Percentiles rank a stretch among this genome's conserved stretches.
Conservation (phyloP, 2,888 invertebrate species). For the Chrysodeixis includens region DNA sequence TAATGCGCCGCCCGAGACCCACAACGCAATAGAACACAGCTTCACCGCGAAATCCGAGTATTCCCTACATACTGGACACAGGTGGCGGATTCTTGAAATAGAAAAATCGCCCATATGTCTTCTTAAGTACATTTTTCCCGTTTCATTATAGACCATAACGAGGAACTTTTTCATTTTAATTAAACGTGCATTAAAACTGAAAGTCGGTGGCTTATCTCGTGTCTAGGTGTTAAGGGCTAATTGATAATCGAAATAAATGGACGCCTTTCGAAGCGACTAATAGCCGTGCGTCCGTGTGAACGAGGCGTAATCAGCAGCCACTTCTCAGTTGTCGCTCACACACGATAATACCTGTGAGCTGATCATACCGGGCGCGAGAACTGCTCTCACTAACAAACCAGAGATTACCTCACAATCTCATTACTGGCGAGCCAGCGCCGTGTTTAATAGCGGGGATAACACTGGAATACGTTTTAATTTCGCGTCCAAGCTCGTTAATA, state of each 20-base stretch:
- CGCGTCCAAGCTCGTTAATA: constrained; percentile 63
- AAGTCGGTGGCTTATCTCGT: constrained; percentile 74
- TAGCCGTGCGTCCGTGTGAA: constrained; percentile 76
- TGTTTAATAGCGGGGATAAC: constrained; percentile 74
- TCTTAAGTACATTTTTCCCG: constrained; percentile 68
- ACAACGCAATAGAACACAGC: constrained; percentile 70
- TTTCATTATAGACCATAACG: constrained; percentile 75
- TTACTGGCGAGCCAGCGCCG: constrained; percentile 69
- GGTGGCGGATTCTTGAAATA: constrained; percentile 76
- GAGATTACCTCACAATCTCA: constrained; percentile 80
- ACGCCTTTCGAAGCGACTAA: constrained; percentile 73
- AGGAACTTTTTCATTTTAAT: constrained; percentile 81
- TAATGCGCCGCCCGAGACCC: constrained; percentile 74
- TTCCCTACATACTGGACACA: constrained; percentile 72
- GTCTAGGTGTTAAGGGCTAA: constrained; percentile 84
- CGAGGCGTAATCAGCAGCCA: constrained; percentile 79
- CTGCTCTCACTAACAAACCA: constrained; percentile 74
- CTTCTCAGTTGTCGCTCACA: constrained; percentile 81
- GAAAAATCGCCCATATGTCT: constrained; percentile 71
- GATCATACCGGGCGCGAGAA: constrained; percentile 60
- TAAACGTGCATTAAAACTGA: constrained; percentile 80
- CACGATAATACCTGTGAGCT: constrained; percentile 74
- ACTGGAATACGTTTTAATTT: constrained; percentile 74
- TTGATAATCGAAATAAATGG: constrained; percentile 83
- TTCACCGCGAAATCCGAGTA: constrained; percentile 69